phyloP scores from a whole-genome alignment of 2,113 vertebrate species.

The Climacteris rufus region DNA sequence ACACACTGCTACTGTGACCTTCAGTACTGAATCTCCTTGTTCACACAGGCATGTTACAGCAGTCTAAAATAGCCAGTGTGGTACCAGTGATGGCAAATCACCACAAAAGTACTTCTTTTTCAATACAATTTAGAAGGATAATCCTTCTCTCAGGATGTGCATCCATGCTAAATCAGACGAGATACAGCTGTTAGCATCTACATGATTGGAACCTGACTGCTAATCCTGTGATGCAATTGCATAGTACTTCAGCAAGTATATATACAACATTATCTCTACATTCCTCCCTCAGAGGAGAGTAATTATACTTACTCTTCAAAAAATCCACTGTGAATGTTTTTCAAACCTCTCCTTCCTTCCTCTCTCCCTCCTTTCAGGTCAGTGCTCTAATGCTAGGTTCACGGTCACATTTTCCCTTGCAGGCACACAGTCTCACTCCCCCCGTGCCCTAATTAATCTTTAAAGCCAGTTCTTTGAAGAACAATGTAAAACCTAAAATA shows the following conservation, averaged over 20 bases:
- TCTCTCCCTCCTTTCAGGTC: slow-evolving; percentile 44
- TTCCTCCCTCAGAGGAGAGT: background rate
- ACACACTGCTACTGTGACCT: background rate
- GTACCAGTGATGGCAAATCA: background rate
- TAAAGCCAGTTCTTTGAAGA: slow-evolving; percentile 45
- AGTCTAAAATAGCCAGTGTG: rapidly evolving
- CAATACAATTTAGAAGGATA: background rate
- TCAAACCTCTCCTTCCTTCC: background rate
- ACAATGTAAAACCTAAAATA: background rate
- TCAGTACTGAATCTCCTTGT: background rate
- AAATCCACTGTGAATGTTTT: background rate
- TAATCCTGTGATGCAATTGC: background rate
- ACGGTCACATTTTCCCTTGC: slow-evolving; percentile 28
- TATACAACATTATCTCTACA: background rate
- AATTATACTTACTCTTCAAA: slow-evolving; percentile 28
- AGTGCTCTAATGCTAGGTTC: slow-evolving; percentile 47
- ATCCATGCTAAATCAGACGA: background rate
- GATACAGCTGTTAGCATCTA: slow-evolving; percentile 11
- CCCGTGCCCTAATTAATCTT: slow-evolving; percentile 40
- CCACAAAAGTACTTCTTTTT: background rate
- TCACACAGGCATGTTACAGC: background rate
- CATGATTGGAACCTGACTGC: background rate
- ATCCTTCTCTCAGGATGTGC: background rate
- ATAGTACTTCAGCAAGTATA: background rate
- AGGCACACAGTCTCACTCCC: slow-evolving; percentile 4